Evolutionary conservation across 30 jellyfish, hydroid and myxozoan species (phyloP).

Genomic region (Nemopilema nomurai): DNA sequence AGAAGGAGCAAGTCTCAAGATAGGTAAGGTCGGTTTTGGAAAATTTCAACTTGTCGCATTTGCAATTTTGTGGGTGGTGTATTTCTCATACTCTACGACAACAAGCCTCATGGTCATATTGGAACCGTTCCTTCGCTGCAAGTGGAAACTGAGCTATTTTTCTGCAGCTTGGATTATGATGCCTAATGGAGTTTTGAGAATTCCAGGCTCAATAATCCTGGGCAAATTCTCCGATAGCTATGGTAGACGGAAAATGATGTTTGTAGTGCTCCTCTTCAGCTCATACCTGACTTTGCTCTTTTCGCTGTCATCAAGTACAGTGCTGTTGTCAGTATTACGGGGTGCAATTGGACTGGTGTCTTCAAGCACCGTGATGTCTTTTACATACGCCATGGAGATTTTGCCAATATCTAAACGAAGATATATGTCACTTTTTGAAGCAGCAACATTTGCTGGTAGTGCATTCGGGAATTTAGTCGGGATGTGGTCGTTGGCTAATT

Average conservation of each 20-base stretch:
- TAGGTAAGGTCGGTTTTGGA: conserved; percentile 27
- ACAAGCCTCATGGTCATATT: background rate
- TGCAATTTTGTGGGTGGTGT: background rate
- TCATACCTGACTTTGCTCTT: background rate
- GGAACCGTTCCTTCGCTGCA: conserved; percentile 30
- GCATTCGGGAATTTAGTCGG: too few relatives aligned
- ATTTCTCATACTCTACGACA: background rate
- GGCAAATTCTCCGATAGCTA: conserved; percentile 22
- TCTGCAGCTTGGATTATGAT: conserved; percentile 8
- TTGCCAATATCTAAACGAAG: too few relatives aligned
- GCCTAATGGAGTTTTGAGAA: background rate
- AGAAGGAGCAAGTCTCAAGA: background rate
- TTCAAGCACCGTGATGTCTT: too few relatives aligned
- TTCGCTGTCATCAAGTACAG: background rate
- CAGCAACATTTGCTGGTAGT: too few relatives aligned
- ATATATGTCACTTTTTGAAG: too few relatives aligned
- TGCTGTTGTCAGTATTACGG: too few relatives aligned
- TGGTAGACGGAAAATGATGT: background rate
- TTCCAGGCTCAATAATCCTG: background rate
- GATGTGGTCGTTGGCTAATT: too few relatives aligned
- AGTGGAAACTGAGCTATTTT: background rate
- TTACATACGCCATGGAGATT: too few relatives aligned
- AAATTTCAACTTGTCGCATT: conserved; percentile 9
- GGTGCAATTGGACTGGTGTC: too few relatives aligned
- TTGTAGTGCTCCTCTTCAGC: background rate